These are phyloP conservation scores for Pangasius krempfi DNA, from an alignment of 2,797 vertebrate species.

Conservation along the genomic window DNA sequence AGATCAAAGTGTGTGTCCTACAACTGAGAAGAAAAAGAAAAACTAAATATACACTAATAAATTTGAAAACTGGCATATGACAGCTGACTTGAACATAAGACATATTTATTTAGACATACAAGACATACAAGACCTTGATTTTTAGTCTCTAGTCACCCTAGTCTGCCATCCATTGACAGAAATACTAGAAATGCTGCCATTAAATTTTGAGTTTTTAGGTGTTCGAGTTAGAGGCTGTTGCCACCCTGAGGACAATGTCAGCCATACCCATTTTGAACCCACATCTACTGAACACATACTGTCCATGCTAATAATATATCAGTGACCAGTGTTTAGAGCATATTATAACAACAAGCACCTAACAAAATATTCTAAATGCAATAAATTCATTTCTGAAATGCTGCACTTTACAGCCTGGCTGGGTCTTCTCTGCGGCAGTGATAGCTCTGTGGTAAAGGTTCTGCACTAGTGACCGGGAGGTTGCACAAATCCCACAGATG, in stretches of 20 bases:
- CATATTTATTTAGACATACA: too few species aligned
- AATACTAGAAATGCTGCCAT: background rate
- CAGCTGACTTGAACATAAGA: background rate
- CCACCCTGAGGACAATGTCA: conserved; percentile 29
- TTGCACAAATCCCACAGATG: background rate
- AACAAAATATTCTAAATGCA: background rate
- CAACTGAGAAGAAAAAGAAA: background rate
- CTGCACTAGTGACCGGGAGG: background rate
- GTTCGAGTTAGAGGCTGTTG: conserved; percentile 2
- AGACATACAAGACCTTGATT: too few species aligned
- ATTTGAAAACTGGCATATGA: background rate
- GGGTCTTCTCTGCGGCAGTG: background rate
- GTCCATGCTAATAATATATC: background rate
- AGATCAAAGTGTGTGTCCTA: conserved; percentile 59
- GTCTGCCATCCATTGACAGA: background rate
- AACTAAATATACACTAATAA: background rate
- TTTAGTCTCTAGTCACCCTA: background rate
- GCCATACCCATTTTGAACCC: background rate
- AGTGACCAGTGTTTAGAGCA: background rate
- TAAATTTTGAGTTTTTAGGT: background rate
- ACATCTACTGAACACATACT: background rate
- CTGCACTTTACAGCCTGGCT: background rate
- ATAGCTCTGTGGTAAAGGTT: background rate
- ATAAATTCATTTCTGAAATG: background rate
- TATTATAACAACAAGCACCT: background rate